These are phyloP conservation scores for Chrysemys picta DNA, from an alignment of 2,113 vertebrate species.

Conservation along the genomic window DNA sequence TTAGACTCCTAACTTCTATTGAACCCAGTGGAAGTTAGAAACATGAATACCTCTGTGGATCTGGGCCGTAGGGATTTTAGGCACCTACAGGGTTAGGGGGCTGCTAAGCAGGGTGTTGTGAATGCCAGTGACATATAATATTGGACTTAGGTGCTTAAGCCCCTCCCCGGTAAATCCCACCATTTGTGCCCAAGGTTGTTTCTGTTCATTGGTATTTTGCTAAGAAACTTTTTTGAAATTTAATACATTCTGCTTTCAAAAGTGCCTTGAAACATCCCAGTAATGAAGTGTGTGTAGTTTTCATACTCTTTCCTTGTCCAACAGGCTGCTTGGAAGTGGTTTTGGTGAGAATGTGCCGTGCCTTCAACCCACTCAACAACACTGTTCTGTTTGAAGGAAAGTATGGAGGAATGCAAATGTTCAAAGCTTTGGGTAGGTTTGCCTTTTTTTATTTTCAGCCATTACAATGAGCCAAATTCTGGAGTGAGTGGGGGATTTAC, in stretches of 20 bases:
- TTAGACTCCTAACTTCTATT: too few relatives aligned
- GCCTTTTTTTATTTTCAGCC: not conserved
- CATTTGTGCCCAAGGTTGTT: not conserved
- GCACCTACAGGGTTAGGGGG: not conserved
- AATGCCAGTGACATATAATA: not conserved
- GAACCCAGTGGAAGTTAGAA: not conserved
- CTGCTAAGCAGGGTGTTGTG: not conserved
- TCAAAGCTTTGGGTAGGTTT: conserved; percentile 94
- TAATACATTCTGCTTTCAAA: not conserved
- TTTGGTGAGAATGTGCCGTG: conserved; percentile 98
- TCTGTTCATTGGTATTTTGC: not conserved
- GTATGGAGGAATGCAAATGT: conserved; percentile 99
- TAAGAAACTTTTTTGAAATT: not conserved
- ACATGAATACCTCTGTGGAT: not conserved
- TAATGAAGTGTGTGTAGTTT: not conserved
- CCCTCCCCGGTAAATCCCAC: not conserved
- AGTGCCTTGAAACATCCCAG: not conserved
- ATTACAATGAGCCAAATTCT: not conserved
- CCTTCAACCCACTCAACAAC: conserved; percentile 99
- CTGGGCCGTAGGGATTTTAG: not conserved
- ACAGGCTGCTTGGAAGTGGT: conserved; percentile 98
- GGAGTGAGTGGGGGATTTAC: not conserved
- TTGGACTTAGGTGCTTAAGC: not conserved
- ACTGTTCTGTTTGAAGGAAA: conserved; percentile 99
- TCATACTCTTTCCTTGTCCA: not conserved